A percentile compares a stretch with the other conserved stretches of the same genome.
These are phyloP conservation scores for Halcyon smyrnensis DNA, from an alignment of 2,797 vertebrate genomes.

Conservation along the genomic window DNA sequence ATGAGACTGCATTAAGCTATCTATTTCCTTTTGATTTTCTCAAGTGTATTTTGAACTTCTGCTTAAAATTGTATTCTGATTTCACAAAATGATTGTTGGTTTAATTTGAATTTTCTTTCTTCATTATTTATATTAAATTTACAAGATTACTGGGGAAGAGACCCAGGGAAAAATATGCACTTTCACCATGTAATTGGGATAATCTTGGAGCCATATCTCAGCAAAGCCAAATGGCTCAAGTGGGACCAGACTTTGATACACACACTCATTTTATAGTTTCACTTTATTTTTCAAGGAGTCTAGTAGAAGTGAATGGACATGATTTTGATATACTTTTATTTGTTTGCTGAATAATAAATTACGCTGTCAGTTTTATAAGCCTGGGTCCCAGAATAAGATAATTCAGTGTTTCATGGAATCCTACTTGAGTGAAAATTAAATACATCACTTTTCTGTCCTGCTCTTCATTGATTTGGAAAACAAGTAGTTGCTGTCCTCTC, in stretches of 20 bases:
- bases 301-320: neutral
- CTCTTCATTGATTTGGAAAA: conserved; percentile 17
- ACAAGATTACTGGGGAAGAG: neutral
- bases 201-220: neutral
- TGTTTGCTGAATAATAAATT: conserved; percentile 21
- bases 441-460: neutral
- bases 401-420: neutral
- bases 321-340: neutral
- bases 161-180: neutral
- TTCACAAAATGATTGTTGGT: neutral
- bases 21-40: conserved; percentile 21
- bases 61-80: neutral
- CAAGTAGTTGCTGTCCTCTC: neutral
- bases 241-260: neutral
- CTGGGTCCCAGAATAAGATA: neutral
- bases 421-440: conserved; percentile 9
- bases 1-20: neutral
- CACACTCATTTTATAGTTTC: neutral
- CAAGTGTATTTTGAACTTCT: neutral
- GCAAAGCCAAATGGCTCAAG: neutral
- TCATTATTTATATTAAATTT: neutral
- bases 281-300: neutral
- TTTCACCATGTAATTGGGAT: neutral
- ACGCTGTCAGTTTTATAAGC: neutral
- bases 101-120: neutral